phyloP scores from a whole-genome alignment of 2,888 invertebrate genomes.

The Melangyna quadrimaculata region DNA sequence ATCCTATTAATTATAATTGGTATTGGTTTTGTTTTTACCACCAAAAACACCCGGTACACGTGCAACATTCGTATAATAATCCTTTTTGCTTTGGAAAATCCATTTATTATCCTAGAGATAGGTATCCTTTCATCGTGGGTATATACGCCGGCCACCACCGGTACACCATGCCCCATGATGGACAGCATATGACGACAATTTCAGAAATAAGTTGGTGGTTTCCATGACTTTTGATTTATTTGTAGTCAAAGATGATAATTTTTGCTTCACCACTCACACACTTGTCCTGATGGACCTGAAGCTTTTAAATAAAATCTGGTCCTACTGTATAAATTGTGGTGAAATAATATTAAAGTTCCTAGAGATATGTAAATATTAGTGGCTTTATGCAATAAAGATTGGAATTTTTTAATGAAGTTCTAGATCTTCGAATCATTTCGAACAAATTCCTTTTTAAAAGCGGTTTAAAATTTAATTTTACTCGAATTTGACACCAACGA shows the following conservation, averaged over 20 bases:
- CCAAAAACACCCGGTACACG: constrained; percentile 15
- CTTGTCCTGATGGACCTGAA: not conserved
- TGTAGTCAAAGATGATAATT: not conserved
- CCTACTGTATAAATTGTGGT: not conserved
- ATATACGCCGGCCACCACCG: too few species aligned
- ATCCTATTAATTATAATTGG: constrained; percentile 26
- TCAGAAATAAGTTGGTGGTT: constrained; percentile 9
- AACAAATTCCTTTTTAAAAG: not conserved
- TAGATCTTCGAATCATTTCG: not conserved
- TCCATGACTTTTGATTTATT: constrained; percentile 22
- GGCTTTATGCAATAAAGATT: not conserved
- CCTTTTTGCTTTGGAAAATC: not conserved
- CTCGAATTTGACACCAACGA: too few species aligned
- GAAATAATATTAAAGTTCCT: not conserved
- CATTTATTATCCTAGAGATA: constrained; percentile 6
- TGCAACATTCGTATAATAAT: constrained; percentile 1
- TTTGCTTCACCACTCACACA: not conserved
- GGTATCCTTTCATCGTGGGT: not conserved
- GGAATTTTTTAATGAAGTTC: not conserved
- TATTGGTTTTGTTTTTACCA: constrained; percentile 12
- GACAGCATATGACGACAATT: constrained; percentile 25
- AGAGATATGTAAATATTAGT: not conserved
- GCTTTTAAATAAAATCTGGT: not conserved
- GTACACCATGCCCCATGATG: not conserved
- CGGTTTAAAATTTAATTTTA: too few species aligned